A percentile compares a stretch with the other conserved stretches of the same genome.
Conservation (phyloP, 1,140 invertebrate species). For the Trichonephila clavata region DNA sequence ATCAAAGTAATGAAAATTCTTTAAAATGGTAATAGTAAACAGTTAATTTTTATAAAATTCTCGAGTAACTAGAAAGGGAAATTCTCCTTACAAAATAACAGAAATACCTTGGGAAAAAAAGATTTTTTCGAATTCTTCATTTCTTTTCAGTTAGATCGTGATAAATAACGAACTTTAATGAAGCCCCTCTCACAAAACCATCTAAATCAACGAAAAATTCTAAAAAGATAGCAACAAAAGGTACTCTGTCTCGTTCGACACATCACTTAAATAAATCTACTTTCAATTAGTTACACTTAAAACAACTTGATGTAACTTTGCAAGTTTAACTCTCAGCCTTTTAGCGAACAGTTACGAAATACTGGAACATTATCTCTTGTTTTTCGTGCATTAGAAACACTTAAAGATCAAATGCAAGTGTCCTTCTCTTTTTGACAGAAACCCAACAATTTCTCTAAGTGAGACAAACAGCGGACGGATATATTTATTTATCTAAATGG, state of each 20-base stretch:
- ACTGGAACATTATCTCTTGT: conserved; percentile 18
- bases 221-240: conserved; percentile 12
- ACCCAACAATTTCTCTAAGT: conserved; percentile 50
- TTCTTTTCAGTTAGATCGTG: background rate
- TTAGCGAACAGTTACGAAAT: background rate
- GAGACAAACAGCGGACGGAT: conserved; percentile 46
- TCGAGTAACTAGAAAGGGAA: background rate
- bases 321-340: conserved; percentile 9
- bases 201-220: background rate
- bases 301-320: background rate
- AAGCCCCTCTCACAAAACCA: background rate
- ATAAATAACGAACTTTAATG: background rate
- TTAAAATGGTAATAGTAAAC: too few relatives aligned
- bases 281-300: conserved; percentile 41
- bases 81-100: background rate
- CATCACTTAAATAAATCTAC: conserved; percentile 32
- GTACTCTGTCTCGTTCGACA: background rate
- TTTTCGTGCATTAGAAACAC: conserved; percentile 48
- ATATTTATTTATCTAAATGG: conserved; percentile 60
- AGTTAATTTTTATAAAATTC: too few relatives aligned
- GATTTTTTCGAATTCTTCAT: background rate
- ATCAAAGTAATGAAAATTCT: too few relatives aligned
- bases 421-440: conserved; percentile 23
- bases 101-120: background rate
- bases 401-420: conserved; percentile 36